A percentile compares a stretch with the other conserved stretches of the same genome.
phyloP scores from a whole-genome alignment of 2,888 invertebrate genomes.

The Platycheirus rosarum region DNA sequence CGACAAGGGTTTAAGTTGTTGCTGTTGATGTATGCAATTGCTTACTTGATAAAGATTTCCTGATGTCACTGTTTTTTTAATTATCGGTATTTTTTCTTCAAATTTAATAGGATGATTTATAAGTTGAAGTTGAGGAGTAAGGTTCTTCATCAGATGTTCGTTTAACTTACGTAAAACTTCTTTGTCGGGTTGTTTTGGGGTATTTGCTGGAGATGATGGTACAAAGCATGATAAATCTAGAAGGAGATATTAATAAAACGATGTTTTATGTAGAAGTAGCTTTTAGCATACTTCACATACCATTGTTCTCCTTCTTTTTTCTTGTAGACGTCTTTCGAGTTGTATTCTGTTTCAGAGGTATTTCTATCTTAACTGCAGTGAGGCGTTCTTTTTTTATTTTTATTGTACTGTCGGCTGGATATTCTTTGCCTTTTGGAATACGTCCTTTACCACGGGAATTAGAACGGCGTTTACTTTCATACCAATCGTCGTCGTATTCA shows the following conservation, averaged over 20 bases:
- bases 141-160: constrained; percentile 77
- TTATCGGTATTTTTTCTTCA: constrained; percentile 82
- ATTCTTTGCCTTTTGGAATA: constrained; percentile 79
- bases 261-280: constrained; percentile 76
- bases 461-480: constrained; percentile 78
- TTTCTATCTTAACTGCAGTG: constrained; percentile 77
- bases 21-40: constrained; percentile 36
- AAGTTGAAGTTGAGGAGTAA: constrained; percentile 79
- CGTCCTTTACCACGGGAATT: constrained; percentile 80
- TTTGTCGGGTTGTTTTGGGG: constrained; percentile 67
- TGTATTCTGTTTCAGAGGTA: constrained; percentile 73
- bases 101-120: constrained; percentile 81
- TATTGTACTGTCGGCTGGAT: constrained; percentile 78
- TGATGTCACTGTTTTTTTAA: constrained; percentile 76
- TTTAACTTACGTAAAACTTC: constrained; percentile 77
- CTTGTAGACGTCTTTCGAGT: constrained; percentile 79
- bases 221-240: constrained; percentile 70
- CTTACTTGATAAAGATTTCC: constrained; percentile 50
- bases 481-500: constrained; percentile 83
- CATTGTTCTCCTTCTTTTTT: constrained; percentile 78
- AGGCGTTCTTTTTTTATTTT: constrained; percentile 81
- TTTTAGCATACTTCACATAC: constrained; percentile 72
- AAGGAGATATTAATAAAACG: constrained; percentile 70
- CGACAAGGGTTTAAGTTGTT: constrained; percentile 33
- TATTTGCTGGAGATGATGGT: constrained; percentile 64